phyloP scores from a whole-genome alignment of 1,140 invertebrate genomes.

The Drosophila tsacasi region DNA sequence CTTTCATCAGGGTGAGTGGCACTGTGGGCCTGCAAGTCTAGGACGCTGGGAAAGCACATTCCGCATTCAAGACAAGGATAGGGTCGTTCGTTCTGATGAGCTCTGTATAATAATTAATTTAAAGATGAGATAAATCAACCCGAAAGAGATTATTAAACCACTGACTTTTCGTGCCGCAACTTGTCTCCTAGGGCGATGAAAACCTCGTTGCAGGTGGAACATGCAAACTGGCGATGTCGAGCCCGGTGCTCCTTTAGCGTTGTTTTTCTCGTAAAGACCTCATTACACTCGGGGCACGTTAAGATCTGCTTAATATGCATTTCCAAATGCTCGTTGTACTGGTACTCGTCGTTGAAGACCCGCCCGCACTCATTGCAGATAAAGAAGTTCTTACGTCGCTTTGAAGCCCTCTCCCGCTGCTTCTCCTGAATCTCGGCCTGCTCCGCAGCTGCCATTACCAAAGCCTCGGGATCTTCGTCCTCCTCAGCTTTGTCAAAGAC shows the following conservation, averaged over 20 bases:
- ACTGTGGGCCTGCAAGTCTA: slow-evolving; percentile 38
- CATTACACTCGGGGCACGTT: slow-evolving; percentile 49
- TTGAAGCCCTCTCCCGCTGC: slow-evolving; percentile 23
- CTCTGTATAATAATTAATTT: slow-evolving; percentile 27
- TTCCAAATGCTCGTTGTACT: slow-evolving; percentile 44
- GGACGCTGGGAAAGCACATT: slow-evolving; percentile 30
- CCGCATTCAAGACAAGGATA: slow-evolving; percentile 69
- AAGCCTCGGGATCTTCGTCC: slow-evolving; percentile 17
- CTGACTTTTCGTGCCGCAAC: slow-evolving; percentile 57
- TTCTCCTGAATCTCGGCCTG: slow-evolving; percentile 25
- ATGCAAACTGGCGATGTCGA: slow-evolving; percentile 31
- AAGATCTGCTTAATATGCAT: slow-evolving; percentile 47
- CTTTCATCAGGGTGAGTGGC: slow-evolving; percentile 3
- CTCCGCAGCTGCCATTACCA: slow-evolving; percentile 17
- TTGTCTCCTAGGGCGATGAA: slow-evolving; percentile 45
- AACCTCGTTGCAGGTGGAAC: slow-evolving; percentile 42
- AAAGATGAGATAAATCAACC: background rate
- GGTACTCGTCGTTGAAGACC: slow-evolving; percentile 31
- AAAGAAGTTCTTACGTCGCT: slow-evolving; percentile 60
- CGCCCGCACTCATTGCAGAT: slow-evolving; percentile 69
- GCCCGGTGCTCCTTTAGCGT: slow-evolving; percentile 30
- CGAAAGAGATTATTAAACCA: background rate
- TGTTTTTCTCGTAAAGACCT: slow-evolving; percentile 22
- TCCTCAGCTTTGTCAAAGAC: background rate
- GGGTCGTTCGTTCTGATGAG: slow-evolving; percentile 66